Percentiles rank a stretch among this genome's conserved stretches.
phyloP scores from a whole-genome alignment of 2,888 invertebrate species.

The Aleiodes leptofemur region DNA sequence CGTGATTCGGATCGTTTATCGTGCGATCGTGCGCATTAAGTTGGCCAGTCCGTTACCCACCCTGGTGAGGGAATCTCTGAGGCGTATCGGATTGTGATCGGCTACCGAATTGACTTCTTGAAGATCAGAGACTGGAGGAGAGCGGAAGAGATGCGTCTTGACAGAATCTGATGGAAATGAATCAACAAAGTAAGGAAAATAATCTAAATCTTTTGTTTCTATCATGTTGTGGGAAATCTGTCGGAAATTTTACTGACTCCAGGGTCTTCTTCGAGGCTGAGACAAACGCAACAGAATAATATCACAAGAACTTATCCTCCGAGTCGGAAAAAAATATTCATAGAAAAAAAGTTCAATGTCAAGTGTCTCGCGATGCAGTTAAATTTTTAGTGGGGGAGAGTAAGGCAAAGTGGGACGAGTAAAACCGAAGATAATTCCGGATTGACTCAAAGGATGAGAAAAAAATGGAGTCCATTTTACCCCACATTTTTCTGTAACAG shows the following conservation, averaged over 20 bases:
- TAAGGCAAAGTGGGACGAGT: too few species aligned
- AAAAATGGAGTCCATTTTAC: too few species aligned
- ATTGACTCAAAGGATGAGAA: too few species aligned
- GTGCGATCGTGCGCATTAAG: conserved; percentile 35
- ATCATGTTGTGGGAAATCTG: background rate
- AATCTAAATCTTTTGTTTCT: background rate
- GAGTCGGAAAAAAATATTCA: background rate
- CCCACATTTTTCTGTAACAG: too few species aligned
- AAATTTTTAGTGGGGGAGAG: too few species aligned
- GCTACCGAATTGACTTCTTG: conserved; percentile 65
- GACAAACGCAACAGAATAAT: background rate
- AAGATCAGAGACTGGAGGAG: background rate
- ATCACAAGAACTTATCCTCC: conserved; percentile 1
- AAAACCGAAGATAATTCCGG: too few species aligned
- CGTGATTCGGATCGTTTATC: conserved; percentile 42
- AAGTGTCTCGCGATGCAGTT: background rate
- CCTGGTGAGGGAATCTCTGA: conserved; percentile 21
- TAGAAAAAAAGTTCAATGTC: conserved; percentile 8
- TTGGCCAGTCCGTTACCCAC: conserved; percentile 34
- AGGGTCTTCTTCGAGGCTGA: background rate
- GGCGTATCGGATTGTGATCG: conserved; percentile 69
- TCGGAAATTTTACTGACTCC: background rate
- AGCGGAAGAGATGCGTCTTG: background rate
- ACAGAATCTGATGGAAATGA: background rate
- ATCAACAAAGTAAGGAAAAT: background rate